Evolutionary conservation across 2,888 invertebrate genomes (phyloP).

Genomic region (Eledone cirrhosa): DNA sequence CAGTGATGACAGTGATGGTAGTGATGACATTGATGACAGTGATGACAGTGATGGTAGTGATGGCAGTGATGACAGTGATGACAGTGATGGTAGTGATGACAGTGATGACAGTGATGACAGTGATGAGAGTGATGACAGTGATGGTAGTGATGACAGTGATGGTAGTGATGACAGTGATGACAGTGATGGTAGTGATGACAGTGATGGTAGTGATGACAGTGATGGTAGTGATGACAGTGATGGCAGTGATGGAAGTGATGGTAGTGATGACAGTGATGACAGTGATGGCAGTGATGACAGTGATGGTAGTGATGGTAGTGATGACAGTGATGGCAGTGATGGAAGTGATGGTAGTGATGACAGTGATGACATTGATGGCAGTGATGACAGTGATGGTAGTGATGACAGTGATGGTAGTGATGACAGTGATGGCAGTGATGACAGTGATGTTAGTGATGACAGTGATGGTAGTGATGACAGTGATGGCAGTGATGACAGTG

Average conservation of each 20-base stretch:
- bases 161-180: too few relatives aligned
- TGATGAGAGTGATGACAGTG: too few relatives aligned
- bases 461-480: conserved; percentile 21
- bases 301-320: conserved; percentile 8
- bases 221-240: too few relatives aligned
- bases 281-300: neutral
- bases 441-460: too few relatives aligned
- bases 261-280: too few relatives aligned
- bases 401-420: neutral
- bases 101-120: conserved; percentile 7
- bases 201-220: neutral
- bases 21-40: too few relatives aligned
- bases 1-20: conserved; percentile 3
- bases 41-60: conserved; percentile 21
- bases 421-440: neutral
- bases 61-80: conserved; percentile 13
- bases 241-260: too few relatives aligned
- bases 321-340: neutral
- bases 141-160: too few relatives aligned
- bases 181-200: neutral
- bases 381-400: conserved; percentile 7
- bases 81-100: conserved; percentile 13
- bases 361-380: too few relatives aligned
- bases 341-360: too few relatives aligned
- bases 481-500: conserved; percentile 5